phyloP scores from a whole-genome alignment of 2,888 invertebrate genomes.

The Netelia fuscicornis region DNA sequence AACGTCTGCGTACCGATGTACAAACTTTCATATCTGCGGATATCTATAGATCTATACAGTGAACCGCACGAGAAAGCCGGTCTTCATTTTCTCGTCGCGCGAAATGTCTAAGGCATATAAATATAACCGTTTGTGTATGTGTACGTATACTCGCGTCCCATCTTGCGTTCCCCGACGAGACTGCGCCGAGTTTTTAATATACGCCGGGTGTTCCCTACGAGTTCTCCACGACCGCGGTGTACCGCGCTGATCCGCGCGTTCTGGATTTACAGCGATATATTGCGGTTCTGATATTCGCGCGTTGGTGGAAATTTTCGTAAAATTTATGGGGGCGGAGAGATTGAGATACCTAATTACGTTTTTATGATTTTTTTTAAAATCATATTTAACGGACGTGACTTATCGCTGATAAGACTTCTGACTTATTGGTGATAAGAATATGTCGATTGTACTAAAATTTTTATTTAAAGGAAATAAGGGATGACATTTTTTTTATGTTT shows the following conservation, averaged over 20 bases:
- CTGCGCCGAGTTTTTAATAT: constrained; percentile 77
- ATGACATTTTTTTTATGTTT: no score
- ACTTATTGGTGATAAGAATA: not conserved
- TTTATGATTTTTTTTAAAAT: constrained; percentile 8
- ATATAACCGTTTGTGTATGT: constrained; percentile 51
- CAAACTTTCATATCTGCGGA: constrained; percentile 8
- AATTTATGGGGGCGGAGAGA: constrained; percentile 18
- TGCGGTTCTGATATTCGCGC: constrained; percentile 48
- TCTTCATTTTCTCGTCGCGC: constrained; percentile 67
- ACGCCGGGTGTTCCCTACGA: constrained; percentile 80
- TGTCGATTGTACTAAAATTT: no score
- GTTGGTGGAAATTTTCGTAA: constrained; percentile 12
- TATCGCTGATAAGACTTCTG: not conserved
- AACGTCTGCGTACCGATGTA: constrained; percentile 58
- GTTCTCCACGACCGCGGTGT: constrained; percentile 49
- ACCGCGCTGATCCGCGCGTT: constrained; percentile 33
- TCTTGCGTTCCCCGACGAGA: constrained; percentile 33
- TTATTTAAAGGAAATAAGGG: no score
- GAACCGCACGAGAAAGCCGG: constrained; percentile 20
- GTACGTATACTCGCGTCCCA: constrained; percentile 5
- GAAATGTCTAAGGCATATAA: constrained; percentile 67
- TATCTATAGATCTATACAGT: constrained; percentile 15
- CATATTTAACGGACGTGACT: not conserved
- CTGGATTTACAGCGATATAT: constrained; percentile 55
- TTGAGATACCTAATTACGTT: constrained; percentile 23